phyloP scores from a whole-genome alignment of 2,888 invertebrate species.

The Hymenopus coronatus region DNA sequence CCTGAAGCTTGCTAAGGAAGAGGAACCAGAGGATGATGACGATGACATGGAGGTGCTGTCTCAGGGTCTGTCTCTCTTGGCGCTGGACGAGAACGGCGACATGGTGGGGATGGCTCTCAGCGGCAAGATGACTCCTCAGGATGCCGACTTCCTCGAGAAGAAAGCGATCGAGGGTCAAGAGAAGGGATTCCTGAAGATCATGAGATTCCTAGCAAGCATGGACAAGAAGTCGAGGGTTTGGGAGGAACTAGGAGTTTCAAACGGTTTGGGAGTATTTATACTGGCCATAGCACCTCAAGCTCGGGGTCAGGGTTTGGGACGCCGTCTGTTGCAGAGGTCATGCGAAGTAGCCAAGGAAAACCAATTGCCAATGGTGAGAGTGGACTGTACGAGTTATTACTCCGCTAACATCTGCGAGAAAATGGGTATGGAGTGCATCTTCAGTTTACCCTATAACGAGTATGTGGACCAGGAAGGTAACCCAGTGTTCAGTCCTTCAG shows the following conservation, averaged over 20 bases:
- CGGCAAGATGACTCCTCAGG: constrained; percentile 14
- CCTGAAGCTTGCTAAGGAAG: not conserved
- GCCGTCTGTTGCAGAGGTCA: not conserved
- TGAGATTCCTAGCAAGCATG: constrained; percentile 9
- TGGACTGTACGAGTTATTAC: constrained; percentile 17
- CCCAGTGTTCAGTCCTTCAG: not conserved
- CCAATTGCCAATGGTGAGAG: not conserved
- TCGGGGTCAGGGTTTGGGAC: not conserved
- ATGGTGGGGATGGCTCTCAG: constrained; percentile 7
- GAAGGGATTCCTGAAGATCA: not conserved
- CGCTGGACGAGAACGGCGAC: not conserved
- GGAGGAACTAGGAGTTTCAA: not conserved
- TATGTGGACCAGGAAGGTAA: not conserved
- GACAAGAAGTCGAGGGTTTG: not conserved
- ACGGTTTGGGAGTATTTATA: not conserved
- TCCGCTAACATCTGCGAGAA: not conserved
- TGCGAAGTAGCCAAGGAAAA: not conserved
- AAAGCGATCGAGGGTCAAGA: not conserved
- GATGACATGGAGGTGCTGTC: constrained; percentile 8
- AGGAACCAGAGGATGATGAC: not conserved
- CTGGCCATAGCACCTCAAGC: not conserved
- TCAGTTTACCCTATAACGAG: not conserved
- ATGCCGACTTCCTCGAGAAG: not conserved
- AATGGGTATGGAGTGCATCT: constrained; percentile 1
- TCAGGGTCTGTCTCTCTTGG: constrained; percentile 12